A percentile compares a stretch with the other conserved stretches of the same genome.
These are phyloP conservation scores for Spheniscus humboldti DNA, from an alignment of 2,797 vertebrate genomes.

Conservation along the genomic window DNA sequence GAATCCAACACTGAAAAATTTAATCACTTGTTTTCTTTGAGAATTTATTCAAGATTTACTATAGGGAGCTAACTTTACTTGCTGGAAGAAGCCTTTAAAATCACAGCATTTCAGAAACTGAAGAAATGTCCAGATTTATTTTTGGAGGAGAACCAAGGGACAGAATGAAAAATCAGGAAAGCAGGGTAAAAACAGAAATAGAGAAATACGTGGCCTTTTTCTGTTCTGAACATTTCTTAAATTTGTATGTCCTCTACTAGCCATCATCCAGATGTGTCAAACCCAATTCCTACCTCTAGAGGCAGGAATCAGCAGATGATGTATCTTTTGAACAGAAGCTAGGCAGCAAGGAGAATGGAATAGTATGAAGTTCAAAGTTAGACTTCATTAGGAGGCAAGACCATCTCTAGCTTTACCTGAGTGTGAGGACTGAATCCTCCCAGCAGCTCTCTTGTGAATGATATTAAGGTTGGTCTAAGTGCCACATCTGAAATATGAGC, in stretches of 20 bases:
- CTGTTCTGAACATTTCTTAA: not conserved
- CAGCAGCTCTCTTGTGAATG: not conserved
- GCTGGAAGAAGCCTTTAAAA: constrained; percentile 4
- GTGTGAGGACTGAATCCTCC: not conserved
- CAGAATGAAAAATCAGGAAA: not conserved
- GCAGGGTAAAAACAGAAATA: not conserved
- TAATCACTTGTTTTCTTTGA: not conserved
- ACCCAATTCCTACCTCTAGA: not conserved
- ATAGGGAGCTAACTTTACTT: not conserved
- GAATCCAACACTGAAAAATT: not conserved
- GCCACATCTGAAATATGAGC: not conserved
- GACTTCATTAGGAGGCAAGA: not conserved
- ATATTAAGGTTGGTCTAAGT: not conserved
- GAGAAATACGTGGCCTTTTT: not conserved
- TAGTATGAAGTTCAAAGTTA: not conserved
- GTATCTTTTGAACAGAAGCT: not conserved
- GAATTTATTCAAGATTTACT: not conserved
- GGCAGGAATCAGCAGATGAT: not conserved
- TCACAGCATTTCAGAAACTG: not conserved
- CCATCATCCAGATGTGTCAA: not conserved
- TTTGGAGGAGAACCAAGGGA: constrained; percentile 10
- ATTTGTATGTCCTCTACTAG: not conserved
- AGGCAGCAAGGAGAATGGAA: not conserved
- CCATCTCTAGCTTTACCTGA: not conserved
- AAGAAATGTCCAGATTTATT: not conserved